These are phyloP conservation scores for Tiphia femorata DNA, from an alignment of 2,888 invertebrate species.

Conservation along the genomic window DNA sequence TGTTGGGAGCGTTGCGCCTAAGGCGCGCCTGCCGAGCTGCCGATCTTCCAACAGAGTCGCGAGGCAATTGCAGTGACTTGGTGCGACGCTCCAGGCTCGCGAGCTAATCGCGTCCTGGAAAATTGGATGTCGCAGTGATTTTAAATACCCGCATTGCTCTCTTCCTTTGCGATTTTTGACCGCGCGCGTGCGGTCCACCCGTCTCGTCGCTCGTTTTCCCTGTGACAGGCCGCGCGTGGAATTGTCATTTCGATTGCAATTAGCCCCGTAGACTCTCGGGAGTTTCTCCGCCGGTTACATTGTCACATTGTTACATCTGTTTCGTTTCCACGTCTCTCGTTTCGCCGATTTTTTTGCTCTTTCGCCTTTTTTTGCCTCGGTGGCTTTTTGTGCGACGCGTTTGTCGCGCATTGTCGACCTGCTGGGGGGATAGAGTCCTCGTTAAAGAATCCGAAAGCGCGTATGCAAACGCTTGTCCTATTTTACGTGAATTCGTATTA, in stretches of 20 bases:
- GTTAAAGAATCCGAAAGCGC: too few relatives aligned
- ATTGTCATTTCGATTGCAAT: conserved; percentile 22
- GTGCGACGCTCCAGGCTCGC: too few relatives aligned
- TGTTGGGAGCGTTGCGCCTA: neutral
- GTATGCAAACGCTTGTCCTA: too few relatives aligned
- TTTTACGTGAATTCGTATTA: too few relatives aligned
- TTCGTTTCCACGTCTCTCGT: neutral
- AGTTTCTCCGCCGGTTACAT: too few relatives aligned
- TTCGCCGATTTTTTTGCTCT: neutral
- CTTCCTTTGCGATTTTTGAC: neutral
- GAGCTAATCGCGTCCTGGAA: too few relatives aligned
- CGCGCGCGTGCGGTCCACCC: neutral
- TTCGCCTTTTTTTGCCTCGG: neutral
- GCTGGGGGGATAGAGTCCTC: too few relatives aligned
- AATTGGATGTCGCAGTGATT: conserved; percentile 50
- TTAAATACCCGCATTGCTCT: conserved; percentile 23
- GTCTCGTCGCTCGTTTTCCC: conserved; percentile 10
- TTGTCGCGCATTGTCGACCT: neutral
- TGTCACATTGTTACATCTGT: conserved; percentile 5
- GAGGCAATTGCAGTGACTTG: too few relatives aligned
- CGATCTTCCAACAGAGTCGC: too few relatives aligned
- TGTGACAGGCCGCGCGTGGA: conserved; percentile 23
- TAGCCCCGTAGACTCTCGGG: conserved; percentile 13
- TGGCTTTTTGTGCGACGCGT: neutral
- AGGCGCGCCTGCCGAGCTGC: conserved; percentile 17